phyloP scores from a whole-genome alignment of 2,888 invertebrate species.

The Limenitis camilla region DNA sequence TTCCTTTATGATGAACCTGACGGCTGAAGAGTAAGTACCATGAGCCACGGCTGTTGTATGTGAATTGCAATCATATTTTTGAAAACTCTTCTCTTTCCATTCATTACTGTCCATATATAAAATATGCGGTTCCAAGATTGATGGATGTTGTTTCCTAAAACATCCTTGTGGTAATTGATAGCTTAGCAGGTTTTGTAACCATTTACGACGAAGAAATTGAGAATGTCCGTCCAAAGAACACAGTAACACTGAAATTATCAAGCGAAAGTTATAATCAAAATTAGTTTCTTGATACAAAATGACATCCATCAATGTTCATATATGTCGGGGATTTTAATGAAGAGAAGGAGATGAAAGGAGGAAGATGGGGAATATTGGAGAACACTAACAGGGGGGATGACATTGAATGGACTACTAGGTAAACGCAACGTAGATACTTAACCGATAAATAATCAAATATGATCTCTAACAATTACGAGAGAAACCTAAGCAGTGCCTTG shows the following conservation, averaged over 20 bases:
- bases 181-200: conserved; percentile 13
- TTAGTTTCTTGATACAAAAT: neutral
- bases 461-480: no score
- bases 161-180: conserved; percentile 16
- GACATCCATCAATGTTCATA: no score
- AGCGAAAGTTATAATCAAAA: neutral
- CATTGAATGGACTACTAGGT: no score
- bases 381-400: no score
- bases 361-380: no score
- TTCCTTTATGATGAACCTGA: conserved; percentile 23
- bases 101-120: neutral
- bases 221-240: conserved; percentile 16
- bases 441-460: no score
- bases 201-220: conserved; percentile 15
- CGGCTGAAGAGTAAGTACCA: conserved; percentile 16
- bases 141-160: neutral
- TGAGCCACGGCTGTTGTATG: conserved; percentile 21
- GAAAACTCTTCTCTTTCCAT: neutral
- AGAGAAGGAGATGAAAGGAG: no score
- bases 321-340: no score
- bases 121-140: neutral
- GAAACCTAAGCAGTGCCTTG: no score
- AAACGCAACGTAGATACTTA: no score
- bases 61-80: conserved; percentile 12
- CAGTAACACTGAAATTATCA: conserved; percentile 18